Percentiles rank a stretch among this genome's conserved stretches.
These are phyloP conservation scores for Chloropsis hardwickii DNA, from an alignment of 2,113 vertebrate species.

Conservation along the genomic window DNA sequence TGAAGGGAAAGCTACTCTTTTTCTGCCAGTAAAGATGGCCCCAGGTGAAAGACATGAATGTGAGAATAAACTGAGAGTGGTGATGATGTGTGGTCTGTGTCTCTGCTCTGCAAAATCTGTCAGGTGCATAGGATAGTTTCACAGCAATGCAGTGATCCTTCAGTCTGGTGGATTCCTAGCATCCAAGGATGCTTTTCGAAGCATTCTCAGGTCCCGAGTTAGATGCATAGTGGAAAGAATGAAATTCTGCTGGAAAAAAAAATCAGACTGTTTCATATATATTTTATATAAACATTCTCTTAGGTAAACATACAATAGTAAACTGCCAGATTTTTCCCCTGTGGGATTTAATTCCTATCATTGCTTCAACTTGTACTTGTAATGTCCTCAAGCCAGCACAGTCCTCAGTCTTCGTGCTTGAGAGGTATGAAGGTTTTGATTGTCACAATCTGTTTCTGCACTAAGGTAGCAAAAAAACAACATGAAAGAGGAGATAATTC, in stretches of 20 bases:
- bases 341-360: neutral
- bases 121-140: rapidly evolving
- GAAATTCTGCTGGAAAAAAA: neutral
- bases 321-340: neutral
- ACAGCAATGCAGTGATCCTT: neutral
- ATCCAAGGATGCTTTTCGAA: neutral
- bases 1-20: neutral
- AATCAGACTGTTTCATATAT: neutral
- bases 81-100: neutral
- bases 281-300: neutral
- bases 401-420: neutral
- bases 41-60: neutral
- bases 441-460: neutral
- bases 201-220: neutral
- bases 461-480: neutral
- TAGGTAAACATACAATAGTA: neutral
- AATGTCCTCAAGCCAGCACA: neutral
- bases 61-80: neutral
- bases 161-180: neutral
- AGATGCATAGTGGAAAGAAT: neutral
- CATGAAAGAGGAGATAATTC: neutral
- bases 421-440: neutral
- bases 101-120: neutral
- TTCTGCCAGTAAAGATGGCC: neutral
- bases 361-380: neutral